A percentile compares a stretch with the other conserved stretches of the same genome.
phyloP scores from a whole-genome alignment of 1,140 invertebrate genomes.

The Anastrepha ludens region DNA sequence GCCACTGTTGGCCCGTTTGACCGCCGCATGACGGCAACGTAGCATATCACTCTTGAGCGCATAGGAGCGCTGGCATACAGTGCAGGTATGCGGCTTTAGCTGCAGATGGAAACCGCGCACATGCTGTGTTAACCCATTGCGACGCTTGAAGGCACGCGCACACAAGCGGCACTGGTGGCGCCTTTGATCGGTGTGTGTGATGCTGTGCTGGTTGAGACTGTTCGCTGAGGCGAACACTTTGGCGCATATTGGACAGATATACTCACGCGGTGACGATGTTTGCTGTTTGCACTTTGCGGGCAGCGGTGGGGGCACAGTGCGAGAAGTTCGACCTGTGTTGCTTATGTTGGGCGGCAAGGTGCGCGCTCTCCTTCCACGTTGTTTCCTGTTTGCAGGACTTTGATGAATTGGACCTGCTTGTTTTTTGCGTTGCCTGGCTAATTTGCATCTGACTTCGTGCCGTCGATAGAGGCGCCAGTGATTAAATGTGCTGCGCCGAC shows the following conservation, averaged over 20 bases:
- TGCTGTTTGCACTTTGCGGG: neutral
- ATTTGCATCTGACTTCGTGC: constrained; percentile 65
- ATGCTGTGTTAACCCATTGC: constrained; percentile 70
- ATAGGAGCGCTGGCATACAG: constrained; percentile 68
- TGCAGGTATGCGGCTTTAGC: constrained; percentile 69
- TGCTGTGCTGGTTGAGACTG: constrained; percentile 67
- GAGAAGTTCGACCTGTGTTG: neutral
- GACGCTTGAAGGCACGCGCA: constrained; percentile 67
- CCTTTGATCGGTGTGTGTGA: constrained; percentile 67
- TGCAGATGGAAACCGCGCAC: constrained; percentile 70
- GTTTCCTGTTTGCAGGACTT: neutral
- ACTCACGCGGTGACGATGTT: neutral
- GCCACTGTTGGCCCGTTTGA: neutral
- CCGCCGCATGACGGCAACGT: constrained; percentile 61
- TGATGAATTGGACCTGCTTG: neutral
- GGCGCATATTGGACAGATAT: constrained; percentile 62
- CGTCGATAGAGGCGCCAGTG: constrained; percentile 69
- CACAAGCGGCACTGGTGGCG: constrained; percentile 69
- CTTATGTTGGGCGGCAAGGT: neutral
- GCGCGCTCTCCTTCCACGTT: constrained; percentile 4
- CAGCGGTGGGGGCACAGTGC: neutral
- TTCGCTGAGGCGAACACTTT: constrained; percentile 66
- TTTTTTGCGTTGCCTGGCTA: neutral
- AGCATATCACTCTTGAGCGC: constrained; percentile 73
- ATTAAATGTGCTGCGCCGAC: constrained; percentile 65